Percentiles rank a stretch among this genome's conserved stretches.
Conservation (phyloP, 2,113 vertebrate species). For the Lagopus muta region DNA sequence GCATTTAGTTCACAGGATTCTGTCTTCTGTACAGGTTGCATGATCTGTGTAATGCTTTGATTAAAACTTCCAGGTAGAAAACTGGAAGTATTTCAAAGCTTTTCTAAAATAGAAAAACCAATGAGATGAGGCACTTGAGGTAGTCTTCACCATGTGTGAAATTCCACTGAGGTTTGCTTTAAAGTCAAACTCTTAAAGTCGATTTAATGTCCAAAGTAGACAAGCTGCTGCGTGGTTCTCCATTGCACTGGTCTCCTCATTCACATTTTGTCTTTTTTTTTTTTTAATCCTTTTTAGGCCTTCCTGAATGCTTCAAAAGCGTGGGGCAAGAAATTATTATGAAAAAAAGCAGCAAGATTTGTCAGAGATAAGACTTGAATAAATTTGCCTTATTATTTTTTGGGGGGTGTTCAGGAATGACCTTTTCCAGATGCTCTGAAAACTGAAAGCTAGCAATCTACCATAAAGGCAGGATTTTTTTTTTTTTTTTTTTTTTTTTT, state of each 20-base stretch:
- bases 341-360: not conserved
- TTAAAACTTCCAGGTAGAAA: not conserved
- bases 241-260: accelerated
- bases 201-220: not conserved
- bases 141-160: not conserved
- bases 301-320: not conserved
- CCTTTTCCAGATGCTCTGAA: not conserved
- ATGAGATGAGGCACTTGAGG: not conserved
- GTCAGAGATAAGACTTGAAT: not conserved
- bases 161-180: not conserved
- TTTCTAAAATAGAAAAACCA: not conserved
- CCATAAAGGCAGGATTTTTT: not conserved
- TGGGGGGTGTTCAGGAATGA: not conserved
- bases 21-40: not conserved
- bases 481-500: not conserved
- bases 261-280: not conserved
- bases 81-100: not conserved
- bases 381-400: not conserved
- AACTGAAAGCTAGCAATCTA: not conserved
- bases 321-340: not conserved
- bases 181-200: not conserved
- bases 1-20: not conserved
- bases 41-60: not conserved
- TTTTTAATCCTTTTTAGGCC: no score
- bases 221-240: not conserved